Conservation (phyloP, 2,797 vertebrate species). For the Platalea minor region DNA sequence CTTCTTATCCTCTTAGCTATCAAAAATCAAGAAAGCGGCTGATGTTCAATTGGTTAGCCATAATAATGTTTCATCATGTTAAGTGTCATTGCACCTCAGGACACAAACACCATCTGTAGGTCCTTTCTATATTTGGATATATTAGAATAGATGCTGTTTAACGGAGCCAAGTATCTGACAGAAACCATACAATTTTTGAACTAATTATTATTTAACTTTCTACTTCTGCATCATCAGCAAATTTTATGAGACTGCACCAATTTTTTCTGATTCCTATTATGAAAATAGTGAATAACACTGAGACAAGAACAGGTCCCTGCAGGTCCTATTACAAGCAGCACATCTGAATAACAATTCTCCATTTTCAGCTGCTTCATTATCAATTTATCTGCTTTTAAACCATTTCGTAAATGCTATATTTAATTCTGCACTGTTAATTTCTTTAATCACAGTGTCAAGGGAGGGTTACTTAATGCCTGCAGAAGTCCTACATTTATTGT, state of each 20-base stretch:
- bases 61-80: background rate
- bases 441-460: background rate
- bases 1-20: background rate
- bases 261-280: background rate
- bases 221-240: conserved; percentile 16
- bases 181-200: background rate
- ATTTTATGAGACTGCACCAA: background rate
- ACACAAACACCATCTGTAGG: conserved; percentile 60
- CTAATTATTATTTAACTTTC: conserved; percentile 14
- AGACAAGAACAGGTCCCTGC: background rate
- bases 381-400: background rate
- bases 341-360: background rate
- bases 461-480: background rate
- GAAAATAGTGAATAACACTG: background rate
- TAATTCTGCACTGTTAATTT: background rate
- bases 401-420: background rate
- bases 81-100: conserved; percentile 47
- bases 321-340: background rate
- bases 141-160: background rate
- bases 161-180: conserved; percentile 42
- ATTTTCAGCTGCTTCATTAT: background rate
- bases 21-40: background rate
- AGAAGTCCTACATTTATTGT: background rate
- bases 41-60: background rate
- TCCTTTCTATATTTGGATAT: conserved; percentile 22